These are phyloP conservation scores for Opisthograptis luteolata DNA, from an alignment of 2,888 invertebrate species.

Conservation along the genomic window DNA sequence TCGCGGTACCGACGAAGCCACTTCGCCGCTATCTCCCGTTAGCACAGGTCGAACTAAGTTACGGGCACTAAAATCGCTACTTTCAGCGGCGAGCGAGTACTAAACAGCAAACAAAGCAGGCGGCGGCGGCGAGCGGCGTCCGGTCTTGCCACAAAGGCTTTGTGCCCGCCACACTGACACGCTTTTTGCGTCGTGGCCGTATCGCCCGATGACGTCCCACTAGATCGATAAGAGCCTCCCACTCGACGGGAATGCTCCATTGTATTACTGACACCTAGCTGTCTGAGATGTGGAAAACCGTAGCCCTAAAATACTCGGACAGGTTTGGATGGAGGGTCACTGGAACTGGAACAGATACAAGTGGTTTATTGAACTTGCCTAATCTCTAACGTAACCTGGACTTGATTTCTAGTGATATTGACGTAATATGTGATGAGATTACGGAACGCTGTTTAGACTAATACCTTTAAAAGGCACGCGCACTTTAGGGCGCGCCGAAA, in stretches of 20 bases:
- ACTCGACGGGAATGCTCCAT: conserved; percentile 79
- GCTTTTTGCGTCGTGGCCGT: conserved; percentile 81
- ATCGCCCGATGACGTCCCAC: conserved; percentile 82
- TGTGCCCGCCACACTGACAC: conserved; percentile 74
- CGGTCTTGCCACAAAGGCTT: conserved; percentile 78
- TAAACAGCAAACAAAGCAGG: conserved; percentile 79
- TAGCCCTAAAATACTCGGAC: conserved; percentile 69
- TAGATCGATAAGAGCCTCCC: conserved; percentile 82
- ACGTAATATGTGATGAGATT: no score
- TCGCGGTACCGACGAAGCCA: conserved; percentile 14
- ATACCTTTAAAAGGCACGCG: no score
- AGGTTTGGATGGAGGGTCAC: conserved; percentile 35
- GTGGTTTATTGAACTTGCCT: no score
- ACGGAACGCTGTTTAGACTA: no score
- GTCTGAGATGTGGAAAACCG: conserved; percentile 80
- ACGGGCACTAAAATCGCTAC: conserved; percentile 72
- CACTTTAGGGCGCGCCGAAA: no score
- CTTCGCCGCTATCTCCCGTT: conserved; percentile 29
- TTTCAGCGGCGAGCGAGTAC: conserved; percentile 71
- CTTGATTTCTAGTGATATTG: no score
- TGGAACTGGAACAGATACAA: conserved; percentile 13
- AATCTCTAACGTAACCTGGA: no score
- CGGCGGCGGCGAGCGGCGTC: conserved; percentile 77
- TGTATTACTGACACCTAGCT: conserved; percentile 78
- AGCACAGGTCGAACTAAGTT: conserved; percentile 56